Conservation (phyloP, 2,113 vertebrate genomes). For the Zosterops lateralis region DNA sequence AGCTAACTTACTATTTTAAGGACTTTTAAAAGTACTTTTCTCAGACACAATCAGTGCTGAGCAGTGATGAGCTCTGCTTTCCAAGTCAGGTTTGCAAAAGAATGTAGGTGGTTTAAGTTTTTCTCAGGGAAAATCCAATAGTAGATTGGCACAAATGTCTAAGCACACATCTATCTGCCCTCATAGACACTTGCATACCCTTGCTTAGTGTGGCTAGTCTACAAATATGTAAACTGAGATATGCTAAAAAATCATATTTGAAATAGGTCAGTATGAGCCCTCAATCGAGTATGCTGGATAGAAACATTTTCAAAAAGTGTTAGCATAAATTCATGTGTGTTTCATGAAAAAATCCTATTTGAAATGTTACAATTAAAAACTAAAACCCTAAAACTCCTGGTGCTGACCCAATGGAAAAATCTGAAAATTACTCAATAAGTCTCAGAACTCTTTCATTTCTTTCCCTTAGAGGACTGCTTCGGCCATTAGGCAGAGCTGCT, state of each 20-base stretch:
- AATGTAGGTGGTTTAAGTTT: rapidly evolving
- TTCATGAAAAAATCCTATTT: background rate
- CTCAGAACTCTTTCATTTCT: conserved; percentile 6
- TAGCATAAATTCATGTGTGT: background rate
- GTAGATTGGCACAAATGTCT: background rate
- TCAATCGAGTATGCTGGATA: background rate
- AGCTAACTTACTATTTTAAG: background rate
- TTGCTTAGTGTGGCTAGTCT: background rate
- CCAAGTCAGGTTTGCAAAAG: background rate
- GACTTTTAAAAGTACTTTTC: background rate
- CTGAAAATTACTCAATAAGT: background rate
- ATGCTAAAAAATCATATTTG: background rate
- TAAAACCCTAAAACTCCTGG: background rate
- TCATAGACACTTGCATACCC: background rate
- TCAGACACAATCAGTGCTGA: background rate
- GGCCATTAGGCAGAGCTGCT: background rate
- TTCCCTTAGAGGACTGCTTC: background rate
- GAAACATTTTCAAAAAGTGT: background rate
- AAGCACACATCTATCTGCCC: background rate
- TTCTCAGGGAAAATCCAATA: background rate
- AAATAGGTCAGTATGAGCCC: background rate
- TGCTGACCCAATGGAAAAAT: background rate
- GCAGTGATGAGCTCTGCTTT: background rate
- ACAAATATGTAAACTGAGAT: background rate
- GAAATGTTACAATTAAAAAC: background rate